Evolutionary conservation across 2,888 invertebrate species (phyloP), one percentile per base, ranked within the genome.

Genomic region (Bursaphelenchus okinawaensis): DNA sequence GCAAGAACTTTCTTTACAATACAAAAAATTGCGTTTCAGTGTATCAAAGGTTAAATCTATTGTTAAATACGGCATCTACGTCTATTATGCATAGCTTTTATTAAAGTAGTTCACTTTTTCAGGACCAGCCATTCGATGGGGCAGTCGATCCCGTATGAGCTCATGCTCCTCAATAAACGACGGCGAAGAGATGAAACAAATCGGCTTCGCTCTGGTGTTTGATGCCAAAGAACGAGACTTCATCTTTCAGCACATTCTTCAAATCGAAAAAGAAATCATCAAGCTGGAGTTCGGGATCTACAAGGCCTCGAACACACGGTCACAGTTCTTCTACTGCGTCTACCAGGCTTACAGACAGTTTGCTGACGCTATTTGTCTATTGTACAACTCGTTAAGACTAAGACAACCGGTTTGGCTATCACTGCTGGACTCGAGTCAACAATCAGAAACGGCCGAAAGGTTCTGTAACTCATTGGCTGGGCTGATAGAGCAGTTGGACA

Each of bases 371-470:
- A 52, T 79, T 7, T 77, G 79, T 51, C 57, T 70, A 7, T 67
- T 79, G n/a, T 71, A 75, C 67, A 78, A 79, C 52, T 68, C 78
- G 4, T 71, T 73, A 4, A 68, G 79, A 6, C 60, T 79, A 0
- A 55, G 67, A 7, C 63, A 68, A 31, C 79, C 79, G 16, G 78
- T 76, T 4, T 79, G 79, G 79, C 58, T 77, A 56, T 67, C 72
- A 55, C 60, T 78, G 52, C 69, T 66, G 50, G 69, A 71, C 27
- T 52, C 61, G 55, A 65, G 20, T 60, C 57, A 16, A 61, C 68
- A 26, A 26, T 66, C 72, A 23, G 72, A 70, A 7, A 65, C 66
- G 31, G 75, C 77, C 8, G 20, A 26, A 8, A 63, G 70, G 28
- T 79, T 79, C 64, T 79, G 78, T 62, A 55, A 68, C 16, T 69